These are phyloP conservation scores for Cercopithecus hamlyni DNA, from an alignment of 2,797 vertebrate species.

Conservation along the genomic window DNA sequence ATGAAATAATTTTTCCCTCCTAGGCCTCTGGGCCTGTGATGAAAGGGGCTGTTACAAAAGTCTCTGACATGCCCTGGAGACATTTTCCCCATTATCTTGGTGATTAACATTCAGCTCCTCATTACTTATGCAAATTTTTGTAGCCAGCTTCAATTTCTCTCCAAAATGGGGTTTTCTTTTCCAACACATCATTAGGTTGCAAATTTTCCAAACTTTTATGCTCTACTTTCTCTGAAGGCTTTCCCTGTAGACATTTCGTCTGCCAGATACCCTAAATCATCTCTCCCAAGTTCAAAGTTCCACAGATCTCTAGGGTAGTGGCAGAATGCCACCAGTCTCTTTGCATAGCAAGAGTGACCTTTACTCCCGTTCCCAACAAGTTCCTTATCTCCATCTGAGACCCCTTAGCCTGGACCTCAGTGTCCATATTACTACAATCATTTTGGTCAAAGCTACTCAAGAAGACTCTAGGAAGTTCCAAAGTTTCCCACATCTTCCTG, in stretches of 20 bases:
- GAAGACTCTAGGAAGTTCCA: not conserved
- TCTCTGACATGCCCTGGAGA: not conserved
- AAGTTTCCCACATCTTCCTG: not conserved
- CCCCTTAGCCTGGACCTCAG: not conserved
- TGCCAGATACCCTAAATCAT: not conserved
- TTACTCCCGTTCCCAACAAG: not conserved
- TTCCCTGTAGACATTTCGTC: not conserved
- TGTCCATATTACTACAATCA: not conserved
- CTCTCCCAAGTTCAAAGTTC: not conserved
- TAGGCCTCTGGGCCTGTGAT: not conserved
- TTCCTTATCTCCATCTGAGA: not conserved
- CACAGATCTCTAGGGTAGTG: not conserved
- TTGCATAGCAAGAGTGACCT: not conserved
- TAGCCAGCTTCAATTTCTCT: not conserved
- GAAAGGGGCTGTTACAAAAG: not conserved
- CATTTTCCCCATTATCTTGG: not conserved
- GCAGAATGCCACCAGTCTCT: not conserved
- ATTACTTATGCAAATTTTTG: not conserved
- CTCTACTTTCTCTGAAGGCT: not conserved
- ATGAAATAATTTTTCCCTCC: not conserved
- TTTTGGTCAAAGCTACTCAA: not conserved
- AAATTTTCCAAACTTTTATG: not conserved
- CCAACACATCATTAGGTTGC: not conserved
- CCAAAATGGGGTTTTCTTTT: not conserved
- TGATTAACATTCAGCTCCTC: not conserved